Evolutionary conservation across 2,888 invertebrate species (phyloP).

Genomic region (Pardosa pseudoannulata): DNA sequence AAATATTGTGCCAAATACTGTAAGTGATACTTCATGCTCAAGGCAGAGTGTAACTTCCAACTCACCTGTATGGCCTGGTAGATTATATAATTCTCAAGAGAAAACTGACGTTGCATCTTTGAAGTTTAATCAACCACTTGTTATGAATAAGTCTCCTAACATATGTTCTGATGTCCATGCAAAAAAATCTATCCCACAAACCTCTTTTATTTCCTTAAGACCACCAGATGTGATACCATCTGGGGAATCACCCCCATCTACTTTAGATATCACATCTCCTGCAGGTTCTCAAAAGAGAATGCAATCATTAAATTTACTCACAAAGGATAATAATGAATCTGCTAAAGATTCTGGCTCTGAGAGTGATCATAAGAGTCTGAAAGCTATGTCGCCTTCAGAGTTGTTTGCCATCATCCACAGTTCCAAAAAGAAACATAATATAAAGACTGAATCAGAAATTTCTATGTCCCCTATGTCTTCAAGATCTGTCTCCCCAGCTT

Average conservation of each 20-base stretch:
- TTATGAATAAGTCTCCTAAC: no score
- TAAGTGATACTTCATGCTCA: background rate
- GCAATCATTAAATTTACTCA: background rate
- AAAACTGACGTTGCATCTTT: constrained; percentile 7
- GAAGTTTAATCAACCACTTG: background rate
- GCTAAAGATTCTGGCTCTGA: background rate
- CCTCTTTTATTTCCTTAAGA: constrained; percentile 13
- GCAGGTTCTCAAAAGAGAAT: constrained; percentile 10
- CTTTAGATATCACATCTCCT: constrained; percentile 55
- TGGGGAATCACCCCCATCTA: constrained; percentile 52
- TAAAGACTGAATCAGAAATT: constrained; percentile 74
- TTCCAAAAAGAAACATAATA: constrained; percentile 75
- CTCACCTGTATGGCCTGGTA: constrained; percentile 39
- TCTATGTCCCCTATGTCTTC: constrained; percentile 73
- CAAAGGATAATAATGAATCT: background rate
- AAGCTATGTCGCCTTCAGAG: constrained; percentile 74
- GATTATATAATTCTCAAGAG: background rate
- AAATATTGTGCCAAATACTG: constrained; percentile 8
- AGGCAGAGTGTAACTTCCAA: background rate
- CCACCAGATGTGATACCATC: constrained; percentile 66
- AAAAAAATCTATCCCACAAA: background rate
- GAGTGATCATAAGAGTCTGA: constrained; percentile 16
- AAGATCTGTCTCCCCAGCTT: constrained; percentile 67
- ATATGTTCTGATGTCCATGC: background rate
- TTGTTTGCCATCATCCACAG: constrained; percentile 74